These are phyloP conservation scores for Panagrolaimus sp. DNA, from an alignment of 1,140 invertebrate genomes.

Conservation along the genomic window DNA sequence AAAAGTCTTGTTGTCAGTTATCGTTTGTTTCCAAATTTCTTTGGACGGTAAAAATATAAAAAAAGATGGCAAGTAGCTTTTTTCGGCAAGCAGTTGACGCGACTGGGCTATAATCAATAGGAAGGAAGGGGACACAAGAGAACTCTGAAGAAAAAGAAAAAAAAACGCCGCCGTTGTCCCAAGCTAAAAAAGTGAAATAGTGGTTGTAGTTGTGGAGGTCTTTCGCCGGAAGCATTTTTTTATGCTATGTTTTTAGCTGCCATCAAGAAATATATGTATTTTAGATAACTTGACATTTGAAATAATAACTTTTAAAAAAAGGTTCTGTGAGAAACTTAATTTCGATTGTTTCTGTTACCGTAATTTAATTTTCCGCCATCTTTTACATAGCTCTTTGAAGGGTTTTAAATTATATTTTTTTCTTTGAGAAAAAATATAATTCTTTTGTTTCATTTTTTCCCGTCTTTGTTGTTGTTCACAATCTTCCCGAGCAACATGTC, in stretches of 20 bases:
- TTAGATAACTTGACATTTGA: too few species aligned
- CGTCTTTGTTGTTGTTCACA: neutral
- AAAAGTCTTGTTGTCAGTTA: too few species aligned
- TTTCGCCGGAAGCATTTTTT: constrained; percentile 6
- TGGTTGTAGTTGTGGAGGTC: constrained; percentile 1
- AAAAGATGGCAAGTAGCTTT: constrained; percentile 11
- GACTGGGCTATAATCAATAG: constrained; percentile 13
- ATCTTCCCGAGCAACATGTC: constrained; percentile 4
- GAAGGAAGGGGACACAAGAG: neutral
- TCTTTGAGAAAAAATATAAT: too few species aligned
- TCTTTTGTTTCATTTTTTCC: too few species aligned
- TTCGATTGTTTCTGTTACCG: too few species aligned
- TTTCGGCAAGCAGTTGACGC: constrained; percentile 17
- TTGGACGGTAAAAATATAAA: neutral
- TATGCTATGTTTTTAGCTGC: constrained; percentile 1
- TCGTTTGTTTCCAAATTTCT: too few species aligned
- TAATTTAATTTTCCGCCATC: too few species aligned
- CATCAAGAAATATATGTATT: too few species aligned
- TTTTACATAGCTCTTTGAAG: too few species aligned
- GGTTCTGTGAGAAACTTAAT: too few species aligned
- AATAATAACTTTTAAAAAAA: too few species aligned
- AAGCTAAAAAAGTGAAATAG: neutral
- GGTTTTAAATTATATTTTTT: too few species aligned
- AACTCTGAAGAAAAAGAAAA: neutral
- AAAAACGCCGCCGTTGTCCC: neutral